These are phyloP conservation scores for Drosophila helvetica DNA, from an alignment of 2,888 invertebrate genomes.

Conservation along the genomic window DNA sequence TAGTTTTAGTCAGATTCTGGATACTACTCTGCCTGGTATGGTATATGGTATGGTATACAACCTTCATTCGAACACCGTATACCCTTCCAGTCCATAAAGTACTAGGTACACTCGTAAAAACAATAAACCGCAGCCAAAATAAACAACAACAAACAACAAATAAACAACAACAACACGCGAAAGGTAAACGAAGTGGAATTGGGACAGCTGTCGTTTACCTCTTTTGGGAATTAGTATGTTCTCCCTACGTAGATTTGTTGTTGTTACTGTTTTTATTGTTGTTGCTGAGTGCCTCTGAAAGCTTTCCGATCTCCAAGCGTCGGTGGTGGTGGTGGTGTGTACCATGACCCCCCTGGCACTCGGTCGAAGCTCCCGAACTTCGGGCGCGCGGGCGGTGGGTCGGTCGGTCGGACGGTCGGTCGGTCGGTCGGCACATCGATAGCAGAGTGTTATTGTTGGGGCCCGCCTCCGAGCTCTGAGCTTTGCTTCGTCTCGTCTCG, in stretches of 20 bases:
- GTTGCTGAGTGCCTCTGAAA: conserved; percentile 36
- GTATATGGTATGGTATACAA: not conserved
- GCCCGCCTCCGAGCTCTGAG: conserved; percentile 23
- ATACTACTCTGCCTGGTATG: not conserved
- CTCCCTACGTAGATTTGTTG: not conserved
- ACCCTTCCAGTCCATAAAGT: not conserved
- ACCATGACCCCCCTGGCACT: conserved; percentile 46
- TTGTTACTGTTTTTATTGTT: conserved; percentile 37
- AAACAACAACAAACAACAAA: no score
- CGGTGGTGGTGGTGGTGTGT: no score
- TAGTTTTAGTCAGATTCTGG: no score
- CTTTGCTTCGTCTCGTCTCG: conserved; percentile 32
- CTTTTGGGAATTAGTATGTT: conserved; percentile 3
- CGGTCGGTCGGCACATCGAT: conserved; percentile 15
- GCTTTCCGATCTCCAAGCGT: not conserved
- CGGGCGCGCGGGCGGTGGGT: not conserved
- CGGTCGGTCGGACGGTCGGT: no score
- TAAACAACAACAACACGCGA: conserved; percentile 4
- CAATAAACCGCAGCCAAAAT: not conserved
- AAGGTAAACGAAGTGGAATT: conserved; percentile 14
- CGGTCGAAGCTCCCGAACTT: conserved; percentile 51
- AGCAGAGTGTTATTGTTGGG: conserved; percentile 30
- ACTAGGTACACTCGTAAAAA: not conserved
- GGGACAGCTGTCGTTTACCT: conserved; percentile 21
- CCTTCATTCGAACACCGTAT: not conserved